Evolutionary conservation across 53 echinoderm and acorn worm species (phyloP).

Genomic region (Paracentrotus lividus): DNA sequence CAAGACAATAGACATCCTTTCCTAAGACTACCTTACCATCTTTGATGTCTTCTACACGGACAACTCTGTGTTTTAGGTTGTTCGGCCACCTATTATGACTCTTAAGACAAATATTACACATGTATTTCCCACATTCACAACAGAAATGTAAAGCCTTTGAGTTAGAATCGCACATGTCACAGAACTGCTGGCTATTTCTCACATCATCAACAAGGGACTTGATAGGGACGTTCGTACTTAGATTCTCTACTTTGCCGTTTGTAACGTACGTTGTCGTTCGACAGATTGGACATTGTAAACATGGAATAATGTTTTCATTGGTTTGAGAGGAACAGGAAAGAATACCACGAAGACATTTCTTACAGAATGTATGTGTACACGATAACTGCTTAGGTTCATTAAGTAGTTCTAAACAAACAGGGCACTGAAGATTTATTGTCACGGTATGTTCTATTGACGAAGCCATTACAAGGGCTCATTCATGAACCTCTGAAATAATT

Average conservation of each 20-base stretch:
- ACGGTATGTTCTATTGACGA: too few species aligned
- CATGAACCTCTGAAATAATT: too few species aligned
- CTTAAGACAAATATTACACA: neutral
- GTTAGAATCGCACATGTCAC: neutral
- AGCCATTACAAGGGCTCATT: too few species aligned
- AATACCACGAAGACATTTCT: neutral
- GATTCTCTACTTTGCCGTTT: neutral
- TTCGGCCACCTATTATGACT: neutral
- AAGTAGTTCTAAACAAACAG: neutral
- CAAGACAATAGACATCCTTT: neutral
- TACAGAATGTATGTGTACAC: neutral
- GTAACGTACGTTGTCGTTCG: neutral
- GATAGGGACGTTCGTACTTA: neutral
- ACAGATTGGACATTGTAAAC: neutral
- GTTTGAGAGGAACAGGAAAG: neutral
- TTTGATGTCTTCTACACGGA: neutral
- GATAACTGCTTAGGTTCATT: conserved; percentile 20
- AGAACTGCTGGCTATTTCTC: neutral
- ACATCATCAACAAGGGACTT: neutral
- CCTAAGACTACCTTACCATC: neutral
- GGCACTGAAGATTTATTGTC: too few species aligned
- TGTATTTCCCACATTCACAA: neutral
- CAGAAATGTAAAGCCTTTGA: neutral
- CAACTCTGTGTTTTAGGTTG: neutral
- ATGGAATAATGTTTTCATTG: neutral